These are phyloP conservation scores for Anthoptus insignis DNA, from an alignment of 2,888 invertebrate species.

Conservation along the genomic window DNA sequence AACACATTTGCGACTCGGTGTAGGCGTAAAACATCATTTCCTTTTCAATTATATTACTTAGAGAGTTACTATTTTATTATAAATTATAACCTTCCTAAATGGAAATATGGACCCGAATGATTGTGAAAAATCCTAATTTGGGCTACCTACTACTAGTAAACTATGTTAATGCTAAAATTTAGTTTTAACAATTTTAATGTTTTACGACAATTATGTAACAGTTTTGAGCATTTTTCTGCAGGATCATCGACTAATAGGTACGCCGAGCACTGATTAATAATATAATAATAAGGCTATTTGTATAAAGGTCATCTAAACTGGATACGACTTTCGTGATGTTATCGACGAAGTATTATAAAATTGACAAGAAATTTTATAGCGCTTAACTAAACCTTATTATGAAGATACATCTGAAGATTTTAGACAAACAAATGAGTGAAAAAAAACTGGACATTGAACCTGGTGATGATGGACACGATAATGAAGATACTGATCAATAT, in stretches of 20 bases:
- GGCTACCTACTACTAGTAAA: too few species aligned
- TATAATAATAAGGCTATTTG: constrained; percentile 72
- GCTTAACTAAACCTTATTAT: constrained; percentile 28
- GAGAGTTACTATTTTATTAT: too few species aligned
- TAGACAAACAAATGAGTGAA: not conserved
- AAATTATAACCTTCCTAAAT: too few species aligned
- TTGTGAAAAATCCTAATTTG: too few species aligned
- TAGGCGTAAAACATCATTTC: too few species aligned
- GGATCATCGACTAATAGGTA: constrained; percentile 50
- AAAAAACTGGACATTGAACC: not conserved
- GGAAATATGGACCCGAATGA: too few species aligned
- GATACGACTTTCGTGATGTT: constrained; percentile 68
- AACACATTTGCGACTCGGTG: too few species aligned
- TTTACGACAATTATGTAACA: too few species aligned
- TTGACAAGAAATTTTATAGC: constrained; percentile 52
- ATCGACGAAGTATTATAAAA: constrained; percentile 62
- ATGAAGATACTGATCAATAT: not conserved
- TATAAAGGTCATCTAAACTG: constrained; percentile 77
- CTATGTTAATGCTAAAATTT: not conserved
- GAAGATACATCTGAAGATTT: too few species aligned
- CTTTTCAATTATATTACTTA: too few species aligned
- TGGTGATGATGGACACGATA: not conserved
- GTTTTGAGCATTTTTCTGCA: constrained; percentile 8
- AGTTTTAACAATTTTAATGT: too few species aligned
- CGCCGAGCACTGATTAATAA: constrained; percentile 64